A percentile compares a stretch with the other conserved stretches of the same genome.
Conservation (phyloP, 2,888 invertebrate species). For the Drosophila infuscata region DNA sequence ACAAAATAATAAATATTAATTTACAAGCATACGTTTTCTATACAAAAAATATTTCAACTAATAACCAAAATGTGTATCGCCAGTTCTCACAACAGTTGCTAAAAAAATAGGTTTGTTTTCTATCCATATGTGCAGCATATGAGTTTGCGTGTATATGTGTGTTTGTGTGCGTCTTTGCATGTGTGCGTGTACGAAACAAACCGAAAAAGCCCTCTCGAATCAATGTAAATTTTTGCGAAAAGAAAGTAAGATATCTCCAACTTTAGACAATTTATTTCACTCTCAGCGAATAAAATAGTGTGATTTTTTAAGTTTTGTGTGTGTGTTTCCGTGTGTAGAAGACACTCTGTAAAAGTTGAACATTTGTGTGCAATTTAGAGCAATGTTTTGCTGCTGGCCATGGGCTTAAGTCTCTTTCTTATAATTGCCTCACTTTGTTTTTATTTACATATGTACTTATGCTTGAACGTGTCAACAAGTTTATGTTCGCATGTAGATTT, state of each 20-base stretch:
- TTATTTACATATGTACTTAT: slow-evolving; percentile 5
- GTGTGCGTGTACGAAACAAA: slow-evolving; percentile 15
- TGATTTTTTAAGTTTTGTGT: neutral
- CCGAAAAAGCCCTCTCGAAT: slow-evolving; percentile 24
- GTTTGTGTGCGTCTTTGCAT: slow-evolving; percentile 7
- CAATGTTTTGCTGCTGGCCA: slow-evolving; percentile 6
- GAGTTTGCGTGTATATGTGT: neutral
- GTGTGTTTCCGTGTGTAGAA: neutral
- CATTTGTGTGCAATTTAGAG: slow-evolving; percentile 1
- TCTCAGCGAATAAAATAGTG: neutral
- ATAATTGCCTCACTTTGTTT: neutral
- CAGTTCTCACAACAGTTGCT: neutral
- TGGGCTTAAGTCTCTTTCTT: neutral
- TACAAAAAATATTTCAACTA: neutral
- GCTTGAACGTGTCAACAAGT: neutral
- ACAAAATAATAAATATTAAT: slow-evolving; percentile 9
- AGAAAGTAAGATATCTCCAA: slow-evolving; percentile 46
- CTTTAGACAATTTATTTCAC: slow-evolving; percentile 24
- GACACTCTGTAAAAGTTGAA: neutral
- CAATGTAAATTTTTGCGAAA: slow-evolving; percentile 51
- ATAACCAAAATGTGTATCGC: neutral
- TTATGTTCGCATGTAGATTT: neutral
- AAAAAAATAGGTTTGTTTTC: neutral
- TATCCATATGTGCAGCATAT: slow-evolving; percentile 15
- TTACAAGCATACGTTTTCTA: slow-evolving; percentile 1